Base-by-base conservation (phyloP, 1,140 invertebrate genomes). In the Aradophagus sp. region DNA sequence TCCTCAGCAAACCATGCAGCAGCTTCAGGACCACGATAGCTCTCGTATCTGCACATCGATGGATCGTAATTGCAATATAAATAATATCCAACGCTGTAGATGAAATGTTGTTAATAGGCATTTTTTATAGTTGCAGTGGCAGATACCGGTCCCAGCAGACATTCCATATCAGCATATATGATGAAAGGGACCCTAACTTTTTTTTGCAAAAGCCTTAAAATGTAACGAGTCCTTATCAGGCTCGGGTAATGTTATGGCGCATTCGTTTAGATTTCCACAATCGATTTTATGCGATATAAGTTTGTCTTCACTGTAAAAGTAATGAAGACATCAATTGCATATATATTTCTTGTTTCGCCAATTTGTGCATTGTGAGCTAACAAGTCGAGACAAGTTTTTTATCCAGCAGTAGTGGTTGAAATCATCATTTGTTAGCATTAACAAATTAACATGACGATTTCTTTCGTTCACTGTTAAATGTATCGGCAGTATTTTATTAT, bases 111-210 rank as follows among this genome's bases (percentile, higher is more conserved):
- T 26, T 58, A 32, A 4, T 23, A 32, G 12, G 45, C 45, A 10
- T 0, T 4, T 14, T 34, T 47, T 2, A n/a, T n/a, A n/a, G 41
- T 35, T 0, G 42, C 44, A 8, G 5, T 19, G 10, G 45, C 19
- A 5, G 34, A 15, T 6, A 39, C 17, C 5, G 34, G 11, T 17
- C 63, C 29, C 7, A 66, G 7, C 1, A 61, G 7, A 15, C 42
- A 61, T 38, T 74, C 72, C 4, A 65, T 26, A 14, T 70, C 61
- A n/a, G 66, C 59, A 16, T 70, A 65, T 0, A 65, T 11, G 0
- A 53, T 7, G n/a, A 14, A 63, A 48, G 1, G 29, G 44, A 1
- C 13, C 77, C 65, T 77, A 77, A 66, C 69, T 50, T 45, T 23
- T 62, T 52, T 53, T 34, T 29, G 5, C n/a, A 70, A 35, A 20